Percentiles rank a stretch among this genome's conserved stretches.
Conservation (phyloP, 2,797 vertebrate genomes). For the Chiroxiphia lanceolata region DNA sequence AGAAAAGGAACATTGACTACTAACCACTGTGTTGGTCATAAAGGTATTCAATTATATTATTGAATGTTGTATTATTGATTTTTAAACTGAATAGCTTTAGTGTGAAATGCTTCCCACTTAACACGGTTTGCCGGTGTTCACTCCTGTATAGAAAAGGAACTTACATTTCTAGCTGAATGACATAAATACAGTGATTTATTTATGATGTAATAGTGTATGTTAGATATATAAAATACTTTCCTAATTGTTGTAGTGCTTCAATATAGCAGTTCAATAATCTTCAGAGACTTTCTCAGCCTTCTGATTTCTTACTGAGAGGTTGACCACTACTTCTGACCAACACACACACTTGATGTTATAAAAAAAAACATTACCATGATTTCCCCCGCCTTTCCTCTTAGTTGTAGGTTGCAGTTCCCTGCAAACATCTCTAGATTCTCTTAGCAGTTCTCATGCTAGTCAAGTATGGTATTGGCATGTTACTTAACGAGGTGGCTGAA, state of each 20-base stretch:
- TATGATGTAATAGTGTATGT: not conserved
- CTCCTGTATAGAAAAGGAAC: not conserved
- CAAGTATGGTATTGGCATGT: not conserved
- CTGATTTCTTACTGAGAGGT: not conserved
- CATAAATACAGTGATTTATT: not conserved
- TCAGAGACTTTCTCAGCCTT: not conserved
- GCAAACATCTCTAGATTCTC: not conserved
- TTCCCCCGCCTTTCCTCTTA: not conserved
- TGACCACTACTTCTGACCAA: not conserved
- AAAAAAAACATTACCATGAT: not conserved
- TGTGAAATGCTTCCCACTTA: not conserved
- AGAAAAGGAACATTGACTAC: not conserved
- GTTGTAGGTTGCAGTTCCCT: not conserved
- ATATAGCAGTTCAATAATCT: not conserved
- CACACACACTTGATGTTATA: not conserved
- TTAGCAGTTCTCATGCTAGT: not conserved
- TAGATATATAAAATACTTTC: not conserved
- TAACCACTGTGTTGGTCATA: not conserved
- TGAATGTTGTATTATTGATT: not conserved
- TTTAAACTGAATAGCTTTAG: slow-evolving; percentile 4
- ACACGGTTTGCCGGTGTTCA: not conserved
- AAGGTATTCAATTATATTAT: not conserved
- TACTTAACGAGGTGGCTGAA: not conserved
- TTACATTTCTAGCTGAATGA: not conserved
- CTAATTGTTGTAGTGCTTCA: not conserved